phyloP scores from a whole-genome alignment of 2,888 invertebrate species.

The Drosophila mettleri region DNA sequence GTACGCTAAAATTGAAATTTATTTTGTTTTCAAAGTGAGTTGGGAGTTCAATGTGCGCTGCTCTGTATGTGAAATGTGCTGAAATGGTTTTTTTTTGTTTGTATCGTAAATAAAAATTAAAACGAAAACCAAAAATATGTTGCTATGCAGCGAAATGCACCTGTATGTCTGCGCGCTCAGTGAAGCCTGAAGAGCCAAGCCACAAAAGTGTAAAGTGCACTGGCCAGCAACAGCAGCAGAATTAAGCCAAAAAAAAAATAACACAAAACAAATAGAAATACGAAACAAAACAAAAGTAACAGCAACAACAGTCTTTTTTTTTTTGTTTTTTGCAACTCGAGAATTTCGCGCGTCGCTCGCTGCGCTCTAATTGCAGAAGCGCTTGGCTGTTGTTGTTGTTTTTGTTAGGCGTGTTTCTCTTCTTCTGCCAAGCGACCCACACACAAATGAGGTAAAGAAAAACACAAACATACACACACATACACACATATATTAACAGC shows the following conservation, averaged over 20 bases:
- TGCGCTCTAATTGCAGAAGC: conserved; percentile 65
- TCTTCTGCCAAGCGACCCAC: conserved; percentile 62
- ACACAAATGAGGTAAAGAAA: conserved; percentile 74
- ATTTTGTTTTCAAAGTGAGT: conserved; percentile 11
- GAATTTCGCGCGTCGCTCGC: conserved; percentile 57
- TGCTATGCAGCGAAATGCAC: conserved; percentile 42
- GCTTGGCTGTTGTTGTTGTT: conserved; percentile 26
- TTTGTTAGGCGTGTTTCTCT: conserved; percentile 28
- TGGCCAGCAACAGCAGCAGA: conserved; percentile 32
- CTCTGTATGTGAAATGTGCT: conserved; percentile 29
- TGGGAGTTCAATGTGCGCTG: conserved; percentile 12
- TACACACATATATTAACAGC: conserved; percentile 8
- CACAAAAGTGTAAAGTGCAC: conserved; percentile 80
- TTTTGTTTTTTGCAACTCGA: conserved; percentile 47
- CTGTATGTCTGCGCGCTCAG: conserved; percentile 57
- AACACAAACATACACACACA: conserved; percentile 13
- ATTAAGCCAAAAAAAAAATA: conserved; percentile 14
- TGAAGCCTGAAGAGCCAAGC: conserved; percentile 69
- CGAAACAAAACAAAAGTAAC: conserved; percentile 26
- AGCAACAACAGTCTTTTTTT: not conserved
- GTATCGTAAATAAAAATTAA: conserved; percentile 7
- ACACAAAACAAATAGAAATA: conserved; percentile 26
- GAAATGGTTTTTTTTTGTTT: conserved; percentile 6
- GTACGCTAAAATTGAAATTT: conserved; percentile 21
- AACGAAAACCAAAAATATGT: conserved; percentile 8